Conservation (phyloP, 2,797 vertebrate genomes). For the Argentina silus region DNA sequence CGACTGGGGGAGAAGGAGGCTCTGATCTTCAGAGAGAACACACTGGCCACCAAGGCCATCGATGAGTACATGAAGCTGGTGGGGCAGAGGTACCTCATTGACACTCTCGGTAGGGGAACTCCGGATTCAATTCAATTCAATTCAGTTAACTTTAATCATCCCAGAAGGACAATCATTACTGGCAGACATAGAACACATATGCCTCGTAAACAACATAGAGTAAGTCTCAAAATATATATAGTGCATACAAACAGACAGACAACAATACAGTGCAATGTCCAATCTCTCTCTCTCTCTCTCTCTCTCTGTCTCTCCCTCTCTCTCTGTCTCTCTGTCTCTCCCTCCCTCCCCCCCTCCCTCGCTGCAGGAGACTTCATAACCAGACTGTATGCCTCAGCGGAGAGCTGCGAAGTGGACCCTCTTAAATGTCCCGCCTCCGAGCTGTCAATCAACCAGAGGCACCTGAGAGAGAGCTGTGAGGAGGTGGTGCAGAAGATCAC, state of each 20-base stretch:
- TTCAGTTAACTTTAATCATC: no score
- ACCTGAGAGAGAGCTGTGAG: conserved; percentile 82
- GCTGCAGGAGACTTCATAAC: conserved; percentile 82
- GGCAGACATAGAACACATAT: no score
- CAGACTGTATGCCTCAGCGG: conserved; percentile 76
- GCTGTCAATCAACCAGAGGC: conserved; percentile 80
- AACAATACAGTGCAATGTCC: no score
- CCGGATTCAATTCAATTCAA: no score
- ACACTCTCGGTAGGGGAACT: conserved; percentile 82
- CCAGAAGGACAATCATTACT: no score
- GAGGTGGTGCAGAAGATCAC: conserved; percentile 86
- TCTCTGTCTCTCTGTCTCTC: conserved; percentile 9
- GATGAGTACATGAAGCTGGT: conserved; percentile 99
- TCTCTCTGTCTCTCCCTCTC: background rate
- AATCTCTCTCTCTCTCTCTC: no score
- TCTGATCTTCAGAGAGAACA: conserved; percentile 95
- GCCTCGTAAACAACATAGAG: no score
- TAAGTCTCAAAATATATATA: no score
- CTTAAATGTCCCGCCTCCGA: conserved; percentile 81
- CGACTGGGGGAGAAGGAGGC: conserved; percentile 90
- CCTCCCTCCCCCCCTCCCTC: background rate
- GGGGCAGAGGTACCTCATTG: conserved; percentile 92
- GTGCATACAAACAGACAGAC: no score
- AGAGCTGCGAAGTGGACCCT: conserved; percentile 91
- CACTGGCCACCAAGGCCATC: conserved; percentile 94